A percentile compares a stretch with the other conserved stretches of the same genome.
phyloP scores from a whole-genome alignment of 2,888 invertebrate species.

The Ectobius pallidus region DNA sequence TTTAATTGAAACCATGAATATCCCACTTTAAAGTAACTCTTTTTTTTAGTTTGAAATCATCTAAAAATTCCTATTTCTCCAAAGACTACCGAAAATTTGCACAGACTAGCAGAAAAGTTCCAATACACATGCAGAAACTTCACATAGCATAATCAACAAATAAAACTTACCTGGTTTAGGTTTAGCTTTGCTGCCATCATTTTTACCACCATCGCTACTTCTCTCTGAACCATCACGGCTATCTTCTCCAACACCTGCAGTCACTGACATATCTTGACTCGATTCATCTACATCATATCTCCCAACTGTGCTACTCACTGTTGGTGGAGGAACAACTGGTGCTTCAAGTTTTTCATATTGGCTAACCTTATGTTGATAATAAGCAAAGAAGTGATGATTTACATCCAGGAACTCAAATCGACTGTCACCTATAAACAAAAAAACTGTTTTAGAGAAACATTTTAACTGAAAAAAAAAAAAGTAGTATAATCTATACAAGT shows the following conservation, averaged over 20 bases:
- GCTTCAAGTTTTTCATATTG: slow-evolving; percentile 35
- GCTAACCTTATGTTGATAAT: slow-evolving; percentile 66
- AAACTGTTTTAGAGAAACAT: not conserved
- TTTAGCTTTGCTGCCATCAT: not conserved
- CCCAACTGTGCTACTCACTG: not conserved
- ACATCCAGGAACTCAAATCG: slow-evolving; percentile 87
- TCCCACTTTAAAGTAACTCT: no score
- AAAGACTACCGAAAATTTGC: no score
- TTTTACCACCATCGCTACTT: slow-evolving; percentile 19
- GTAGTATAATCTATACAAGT: no score
- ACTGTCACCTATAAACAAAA: slow-evolving; percentile 64
- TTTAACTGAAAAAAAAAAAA: no score
- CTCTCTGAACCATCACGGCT: slow-evolving; percentile 24
- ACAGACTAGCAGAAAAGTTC: no score
- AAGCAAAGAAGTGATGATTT: slow-evolving; percentile 77
- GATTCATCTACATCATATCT: slow-evolving; percentile 27
- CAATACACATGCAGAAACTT: no score
- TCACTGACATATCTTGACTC: slow-evolving; percentile 28
- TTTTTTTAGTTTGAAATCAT: no score
- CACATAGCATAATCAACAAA: no score
- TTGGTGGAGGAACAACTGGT: not conserved
- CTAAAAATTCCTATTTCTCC: no score
- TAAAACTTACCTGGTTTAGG: slow-evolving; percentile 26
- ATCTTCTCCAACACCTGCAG: slow-evolving; percentile 17
- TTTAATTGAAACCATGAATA: no score